A percentile compares a stretch with the other conserved stretches of the same genome.
Conservation (phyloP, 2,797 vertebrate species). For the Lagocephalus sceleratus region DNA sequence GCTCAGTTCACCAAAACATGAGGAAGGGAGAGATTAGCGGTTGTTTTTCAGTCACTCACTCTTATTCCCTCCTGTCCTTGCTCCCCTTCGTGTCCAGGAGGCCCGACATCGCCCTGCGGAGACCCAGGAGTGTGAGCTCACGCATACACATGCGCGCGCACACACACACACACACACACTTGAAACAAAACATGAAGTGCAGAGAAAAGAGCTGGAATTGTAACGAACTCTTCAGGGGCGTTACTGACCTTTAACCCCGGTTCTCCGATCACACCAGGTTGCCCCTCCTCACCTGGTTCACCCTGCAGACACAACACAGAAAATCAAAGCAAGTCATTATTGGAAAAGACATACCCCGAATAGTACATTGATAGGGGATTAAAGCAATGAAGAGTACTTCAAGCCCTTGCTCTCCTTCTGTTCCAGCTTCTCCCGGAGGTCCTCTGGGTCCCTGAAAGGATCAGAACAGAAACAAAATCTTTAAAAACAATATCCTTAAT, state of each 20-base stretch:
- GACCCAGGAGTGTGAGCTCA: slow-evolving; percentile 37
- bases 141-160: neutral
- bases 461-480: slow-evolving; percentile 52
- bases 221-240: neutral
- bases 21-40: slow-evolving; percentile 38
- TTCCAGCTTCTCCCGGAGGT: slow-evolving; percentile 82
- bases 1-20: slow-evolving; percentile 38
- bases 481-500: neutral
- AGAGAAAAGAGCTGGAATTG: slow-evolving; percentile 1
- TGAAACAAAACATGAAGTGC: neutral
- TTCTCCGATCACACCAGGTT: slow-evolving; percentile 84
- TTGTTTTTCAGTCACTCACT: slow-evolving; percentile 76
- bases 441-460: slow-evolving; percentile 85
- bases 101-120: slow-evolving; percentile 87
- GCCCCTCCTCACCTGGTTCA: slow-evolving; percentile 85
- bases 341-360: neutral
- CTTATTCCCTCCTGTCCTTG: slow-evolving; percentile 85
- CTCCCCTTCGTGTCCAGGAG: slow-evolving; percentile 80
- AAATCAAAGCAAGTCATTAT: neutral
- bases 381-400: slow-evolving; percentile 76
- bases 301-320: slow-evolving; percentile 72
- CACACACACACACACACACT: neutral
- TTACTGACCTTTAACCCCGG: slow-evolving; percentile 83
- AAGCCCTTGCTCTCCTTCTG: slow-evolving; percentile 84
- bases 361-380: neutral